Evolutionary conservation across 2,113 vertebrate genomes (phyloP), one percentile per base, ranked within the genome.

Genomic region (Forbesichthys papilliferus): DNA sequence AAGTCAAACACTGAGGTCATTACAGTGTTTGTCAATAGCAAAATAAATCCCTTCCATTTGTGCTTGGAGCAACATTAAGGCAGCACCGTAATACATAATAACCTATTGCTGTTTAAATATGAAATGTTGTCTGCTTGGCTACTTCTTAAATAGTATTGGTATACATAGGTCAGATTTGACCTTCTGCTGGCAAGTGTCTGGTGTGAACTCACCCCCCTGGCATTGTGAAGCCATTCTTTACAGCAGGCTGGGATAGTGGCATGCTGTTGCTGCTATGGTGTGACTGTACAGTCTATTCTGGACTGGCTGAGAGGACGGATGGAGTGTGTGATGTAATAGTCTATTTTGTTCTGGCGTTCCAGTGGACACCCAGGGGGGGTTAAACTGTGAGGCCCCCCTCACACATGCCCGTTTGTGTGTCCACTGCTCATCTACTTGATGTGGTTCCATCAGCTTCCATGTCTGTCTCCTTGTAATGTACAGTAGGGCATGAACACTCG

Each of bases 281-380:
- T 77, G 71, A 75, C 70, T 84, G 73, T 33, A 69, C 61, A 53
- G 68, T 83, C 92, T 93, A 90, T 93, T 91, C 88, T 90, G 81
- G 91, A 87, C 79, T 10, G 66, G 62, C 74, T 61, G 75, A 65
- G 75, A 65, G 63, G 78, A 85, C 74, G 73, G 83, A 86, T 74
- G 71, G 78, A 80, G 68, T 60, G 86, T 77, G 86, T 91, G 90
- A 91, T 77, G 88, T 88, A 83, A 89, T 81, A 64, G 74, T 83
- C 87, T 92, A 90, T 92, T 91, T 91, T 87, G 75, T 80, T 86
- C 73, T 71, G 61, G 74, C 54, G 64, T 81, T 85, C 76, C 83
- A 68, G 4, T 4, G 46, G 72, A 73, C 79, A 66, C 75, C 80
- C 71, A 13, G 27, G 52, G 67, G 49, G 78, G 58, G 65, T 61